phyloP scores from a whole-genome alignment of 2,797 vertebrate genomes.

The Lagothrix lagotricha region DNA sequence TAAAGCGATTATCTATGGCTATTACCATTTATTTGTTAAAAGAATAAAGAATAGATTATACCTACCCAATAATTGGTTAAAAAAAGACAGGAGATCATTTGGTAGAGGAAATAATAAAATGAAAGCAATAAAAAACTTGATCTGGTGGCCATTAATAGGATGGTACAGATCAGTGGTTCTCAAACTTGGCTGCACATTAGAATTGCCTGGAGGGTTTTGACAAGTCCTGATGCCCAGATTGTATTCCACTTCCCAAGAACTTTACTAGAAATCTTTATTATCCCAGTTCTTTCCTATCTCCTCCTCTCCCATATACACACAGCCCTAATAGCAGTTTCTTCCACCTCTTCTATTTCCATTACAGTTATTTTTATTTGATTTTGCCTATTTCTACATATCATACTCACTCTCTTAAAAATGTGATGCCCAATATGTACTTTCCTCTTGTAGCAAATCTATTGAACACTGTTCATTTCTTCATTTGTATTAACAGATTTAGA shows the following conservation, averaged over 20 bases:
- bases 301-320: neutral
- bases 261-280: neutral
- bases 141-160: neutral
- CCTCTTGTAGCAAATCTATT: neutral
- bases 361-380: neutral
- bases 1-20: neutral
- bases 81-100: neutral
- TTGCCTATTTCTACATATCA: neutral
- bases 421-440: neutral
- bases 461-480: neutral
- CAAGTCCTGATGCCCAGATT: neutral
- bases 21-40: neutral
- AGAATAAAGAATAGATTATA: neutral
- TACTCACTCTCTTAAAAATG: neutral
- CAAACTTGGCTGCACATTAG: neutral
- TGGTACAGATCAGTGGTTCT: neutral
- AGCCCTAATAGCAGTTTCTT: neutral
- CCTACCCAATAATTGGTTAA: neutral
- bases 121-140: neutral
- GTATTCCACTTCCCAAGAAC: neutral
- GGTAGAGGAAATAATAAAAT: neutral
- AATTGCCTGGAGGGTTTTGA: neutral
- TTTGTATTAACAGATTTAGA: neutral
- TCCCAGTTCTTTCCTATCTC: neutral
- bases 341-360: neutral